Conservation (phyloP, 2,888 invertebrate species). For the Asteroscopus sphinx region DNA sequence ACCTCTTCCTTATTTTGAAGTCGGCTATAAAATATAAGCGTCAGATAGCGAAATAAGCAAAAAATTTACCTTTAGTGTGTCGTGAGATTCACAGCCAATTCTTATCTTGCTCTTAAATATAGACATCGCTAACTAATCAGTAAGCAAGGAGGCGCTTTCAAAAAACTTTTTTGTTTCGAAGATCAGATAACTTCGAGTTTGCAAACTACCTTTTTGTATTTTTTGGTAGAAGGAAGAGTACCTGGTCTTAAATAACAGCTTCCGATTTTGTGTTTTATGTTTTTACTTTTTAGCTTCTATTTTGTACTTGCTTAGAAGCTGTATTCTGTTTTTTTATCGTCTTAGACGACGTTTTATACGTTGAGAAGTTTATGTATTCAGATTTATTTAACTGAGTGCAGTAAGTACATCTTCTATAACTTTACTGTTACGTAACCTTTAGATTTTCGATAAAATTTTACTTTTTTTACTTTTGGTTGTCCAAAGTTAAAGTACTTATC, state of each 20-base stretch:
- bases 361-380: no score
- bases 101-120: conserved; percentile 68
- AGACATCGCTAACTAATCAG: conserved; percentile 77
- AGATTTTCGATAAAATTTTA: background rate
- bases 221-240: conserved; percentile 53
- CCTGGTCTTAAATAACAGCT: conserved; percentile 48
- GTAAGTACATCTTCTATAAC: no score
- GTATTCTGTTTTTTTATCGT: conserved; percentile 24
- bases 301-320: conserved; percentile 20
- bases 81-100: conserved; percentile 43
- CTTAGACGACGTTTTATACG: background rate
- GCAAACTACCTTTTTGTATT: conserved; percentile 80
- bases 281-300: conserved; percentile 21
- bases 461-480: background rate
- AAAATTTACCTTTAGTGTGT: conserved; percentile 38
- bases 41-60: no score
- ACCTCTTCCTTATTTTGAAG: no score
- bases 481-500: background rate
- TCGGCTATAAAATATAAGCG: no score
- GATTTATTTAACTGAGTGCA: no score
- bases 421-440: background rate
- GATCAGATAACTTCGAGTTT: conserved; percentile 82
- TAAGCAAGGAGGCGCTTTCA: conserved; percentile 71
- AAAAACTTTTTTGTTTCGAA: conserved; percentile 75
- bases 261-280: conserved; percentile 54